Evolutionary conservation across 2,113 vertebrate species (phyloP).

Genomic region (Sturnira hondurensis): DNA sequence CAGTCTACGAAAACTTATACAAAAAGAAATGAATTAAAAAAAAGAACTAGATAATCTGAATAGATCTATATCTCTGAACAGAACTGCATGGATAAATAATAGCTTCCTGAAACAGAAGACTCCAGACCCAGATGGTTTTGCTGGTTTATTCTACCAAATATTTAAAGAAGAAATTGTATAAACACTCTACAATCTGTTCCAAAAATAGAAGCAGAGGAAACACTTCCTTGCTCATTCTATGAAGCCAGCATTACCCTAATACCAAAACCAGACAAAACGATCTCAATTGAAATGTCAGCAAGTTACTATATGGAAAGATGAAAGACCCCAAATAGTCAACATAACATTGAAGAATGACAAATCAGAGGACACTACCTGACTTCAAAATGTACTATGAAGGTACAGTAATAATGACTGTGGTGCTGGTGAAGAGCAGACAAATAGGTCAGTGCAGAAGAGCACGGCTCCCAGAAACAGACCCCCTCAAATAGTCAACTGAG

Average conservation of each 20-base stretch:
- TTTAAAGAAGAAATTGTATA: neutral
- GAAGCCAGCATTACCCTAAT: neutral
- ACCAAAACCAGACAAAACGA: neutral
- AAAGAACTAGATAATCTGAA: neutral
- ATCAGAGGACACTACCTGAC: neutral
- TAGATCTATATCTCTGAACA: neutral
- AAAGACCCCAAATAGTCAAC: neutral
- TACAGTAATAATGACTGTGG: neutral
- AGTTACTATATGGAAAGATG: neutral
- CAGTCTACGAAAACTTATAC: neutral
- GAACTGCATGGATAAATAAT: neutral
- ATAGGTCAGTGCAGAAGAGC: neutral
- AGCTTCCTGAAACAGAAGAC: neutral
- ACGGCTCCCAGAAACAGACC: neutral
- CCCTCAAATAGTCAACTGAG: neutral
- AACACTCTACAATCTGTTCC: neutral
- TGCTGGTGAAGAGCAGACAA: neutral
- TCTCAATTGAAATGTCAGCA: neutral
- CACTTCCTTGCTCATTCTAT: neutral
- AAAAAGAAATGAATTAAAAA: neutral
- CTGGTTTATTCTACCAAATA: neutral
- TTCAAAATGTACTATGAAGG: neutral
- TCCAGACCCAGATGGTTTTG: neutral
- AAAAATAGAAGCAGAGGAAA: neutral
- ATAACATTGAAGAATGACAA: neutral